A percentile compares a stretch with the other conserved stretches of the same genome.
phyloP scores from a whole-genome alignment of 2,113 vertebrate species.

The Panthera tigris region DNA sequence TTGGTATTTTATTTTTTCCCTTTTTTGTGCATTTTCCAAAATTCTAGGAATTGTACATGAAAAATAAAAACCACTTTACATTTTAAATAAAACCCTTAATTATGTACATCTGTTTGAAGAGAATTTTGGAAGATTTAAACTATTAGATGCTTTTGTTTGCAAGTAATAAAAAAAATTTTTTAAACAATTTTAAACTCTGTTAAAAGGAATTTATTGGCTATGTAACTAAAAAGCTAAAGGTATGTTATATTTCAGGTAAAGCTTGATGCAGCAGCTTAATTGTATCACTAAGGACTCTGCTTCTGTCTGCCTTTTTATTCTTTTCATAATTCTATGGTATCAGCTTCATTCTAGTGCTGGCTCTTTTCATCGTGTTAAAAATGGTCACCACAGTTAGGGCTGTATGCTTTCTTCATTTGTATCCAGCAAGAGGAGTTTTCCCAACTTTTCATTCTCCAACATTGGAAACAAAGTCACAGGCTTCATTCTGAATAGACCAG shows the following conservation, averaged over 20 bases:
- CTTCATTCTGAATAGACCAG: neutral
- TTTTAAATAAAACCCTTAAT: conserved; percentile 13
- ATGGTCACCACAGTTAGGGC: neutral
- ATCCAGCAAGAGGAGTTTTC: conserved; percentile 37
- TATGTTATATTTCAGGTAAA: neutral
- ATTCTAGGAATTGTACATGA: neutral
- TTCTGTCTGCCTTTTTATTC: neutral
- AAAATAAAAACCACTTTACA: neutral
- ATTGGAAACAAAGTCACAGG: neutral
- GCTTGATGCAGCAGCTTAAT: neutral
- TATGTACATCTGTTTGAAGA: neutral
- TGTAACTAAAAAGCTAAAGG: neutral
- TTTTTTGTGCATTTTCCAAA: neutral
- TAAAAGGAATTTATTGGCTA: neutral
- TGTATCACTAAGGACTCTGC: neutral
- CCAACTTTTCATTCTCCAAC: neutral
- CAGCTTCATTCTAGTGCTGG: neutral
- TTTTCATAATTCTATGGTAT: neutral
- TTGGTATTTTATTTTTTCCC: conserved; percentile 8
- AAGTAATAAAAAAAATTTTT: neutral
- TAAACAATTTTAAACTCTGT: neutral
- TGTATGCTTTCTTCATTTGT: neutral
- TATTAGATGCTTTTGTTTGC: conserved; percentile 4
- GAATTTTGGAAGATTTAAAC: neutral
- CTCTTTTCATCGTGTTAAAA: neutral